Conservation (phyloP, 2,888 invertebrate genomes). For the Petrolisthes cinctipes region DNA sequence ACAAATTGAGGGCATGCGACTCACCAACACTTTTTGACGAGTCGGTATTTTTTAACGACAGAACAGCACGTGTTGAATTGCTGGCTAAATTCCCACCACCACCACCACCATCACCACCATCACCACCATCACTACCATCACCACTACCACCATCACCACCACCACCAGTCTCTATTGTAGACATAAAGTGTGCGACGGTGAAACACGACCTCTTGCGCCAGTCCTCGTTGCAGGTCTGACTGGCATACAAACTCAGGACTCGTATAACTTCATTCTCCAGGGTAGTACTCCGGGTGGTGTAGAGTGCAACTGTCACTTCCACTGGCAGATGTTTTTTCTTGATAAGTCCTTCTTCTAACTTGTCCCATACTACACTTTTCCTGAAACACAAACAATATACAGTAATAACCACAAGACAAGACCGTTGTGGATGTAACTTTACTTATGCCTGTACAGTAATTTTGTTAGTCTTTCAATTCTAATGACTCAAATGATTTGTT, state of each 20-base stretch:
- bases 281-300: background rate
- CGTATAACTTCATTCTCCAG: conserved; percentile 28
- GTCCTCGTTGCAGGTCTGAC: background rate
- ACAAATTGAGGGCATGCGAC: too few species aligned
- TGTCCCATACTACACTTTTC: conserved; percentile 21
- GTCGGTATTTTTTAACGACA: too few species aligned
- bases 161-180: background rate
- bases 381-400: conserved; percentile 7
- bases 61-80: too few species aligned
- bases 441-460: too few species aligned
- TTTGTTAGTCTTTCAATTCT: too few species aligned
- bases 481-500: too few species aligned
- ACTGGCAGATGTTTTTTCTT: conserved; percentile 8
- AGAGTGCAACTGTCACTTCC: conserved; percentile 7
- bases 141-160: background rate
- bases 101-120: too few species aligned
- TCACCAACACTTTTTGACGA: too few species aligned
- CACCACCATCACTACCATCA: too few species aligned
- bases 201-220: background rate
- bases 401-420: background rate
- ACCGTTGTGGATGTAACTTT: too few species aligned
- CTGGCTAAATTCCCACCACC: too few species aligned
- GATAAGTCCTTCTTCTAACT: conserved; percentile 20
- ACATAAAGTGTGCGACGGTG: background rate
- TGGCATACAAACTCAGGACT: conserved; percentile 21